Percentiles rank a stretch among this genome's conserved stretches.
Conservation (phyloP, 2,113 vertebrate genomes). For the Corythoichthys intestinalis region DNA sequence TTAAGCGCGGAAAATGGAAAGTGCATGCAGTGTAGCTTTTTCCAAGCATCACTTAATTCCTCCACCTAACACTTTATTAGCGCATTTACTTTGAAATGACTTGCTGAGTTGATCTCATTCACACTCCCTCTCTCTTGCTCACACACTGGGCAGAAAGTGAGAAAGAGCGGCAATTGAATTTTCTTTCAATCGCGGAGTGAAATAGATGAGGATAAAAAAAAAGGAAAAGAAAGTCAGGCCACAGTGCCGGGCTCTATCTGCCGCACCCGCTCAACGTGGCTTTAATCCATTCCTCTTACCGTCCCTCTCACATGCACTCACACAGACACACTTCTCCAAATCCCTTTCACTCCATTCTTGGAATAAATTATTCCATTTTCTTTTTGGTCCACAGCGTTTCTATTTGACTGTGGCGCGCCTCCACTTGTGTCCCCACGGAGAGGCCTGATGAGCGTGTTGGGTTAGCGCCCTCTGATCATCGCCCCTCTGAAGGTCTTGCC, state of each 20-base stretch:
- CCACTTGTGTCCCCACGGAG: conserved; percentile 49
- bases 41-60: conserved; percentile 29
- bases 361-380: conserved; percentile 66
- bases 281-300: conserved; percentile 62
- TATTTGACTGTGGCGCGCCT: conserved; percentile 36
- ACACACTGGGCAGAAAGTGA: conserved; percentile 26
- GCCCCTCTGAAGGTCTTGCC: conserved; percentile 36
- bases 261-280: conserved; percentile 42
- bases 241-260: conserved; percentile 44
- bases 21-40: conserved; percentile 9
- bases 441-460: conserved; percentile 56
- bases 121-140: conserved; percentile 17
- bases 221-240: conserved; percentile 52
- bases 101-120: conserved; percentile 19
- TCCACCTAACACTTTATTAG: conserved; percentile 12
- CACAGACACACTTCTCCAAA: conserved; percentile 44
- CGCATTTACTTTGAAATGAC: conserved; percentile 49
- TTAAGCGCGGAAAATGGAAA: not conserved
- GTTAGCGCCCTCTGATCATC: conserved; percentile 62
- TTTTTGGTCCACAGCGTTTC: conserved; percentile 46
- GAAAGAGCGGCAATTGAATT: conserved; percentile 62
- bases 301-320: conserved; percentile 28
- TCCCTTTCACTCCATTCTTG: conserved; percentile 52
- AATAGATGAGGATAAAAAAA: conserved; percentile 46
- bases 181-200: conserved; percentile 45